Evolutionary conservation across 2,113 vertebrate species (phyloP).

Genomic region (Microtus pennsylvanicus): DNA sequence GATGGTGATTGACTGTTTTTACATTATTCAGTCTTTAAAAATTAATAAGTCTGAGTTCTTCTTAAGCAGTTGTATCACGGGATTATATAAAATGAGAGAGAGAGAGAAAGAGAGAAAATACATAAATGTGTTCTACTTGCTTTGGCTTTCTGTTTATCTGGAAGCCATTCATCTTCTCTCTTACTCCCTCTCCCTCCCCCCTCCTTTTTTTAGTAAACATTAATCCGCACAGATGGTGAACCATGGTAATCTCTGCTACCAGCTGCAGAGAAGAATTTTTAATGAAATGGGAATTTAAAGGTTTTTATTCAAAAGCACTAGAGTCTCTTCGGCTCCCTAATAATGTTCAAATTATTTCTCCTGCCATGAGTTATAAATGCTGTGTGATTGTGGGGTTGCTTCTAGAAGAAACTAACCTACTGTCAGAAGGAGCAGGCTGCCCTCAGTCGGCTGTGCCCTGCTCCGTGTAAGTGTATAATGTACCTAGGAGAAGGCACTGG

Average conservation of each 20-base stretch:
- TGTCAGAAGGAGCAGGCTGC: not conserved
- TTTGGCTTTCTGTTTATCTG: constrained; percentile 81
- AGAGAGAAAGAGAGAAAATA: not conserved
- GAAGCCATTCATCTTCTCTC: constrained; percentile 87
- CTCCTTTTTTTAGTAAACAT: constrained; percentile 87
- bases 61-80: constrained; percentile 76
- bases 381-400: not conserved
- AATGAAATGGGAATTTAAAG: constrained; percentile 91
- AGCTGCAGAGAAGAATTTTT: constrained; percentile 89
- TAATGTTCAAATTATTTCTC: constrained; percentile 84
- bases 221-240: constrained; percentile 91
- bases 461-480: not conserved
- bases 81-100: constrained; percentile 75
- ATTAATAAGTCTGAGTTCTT: constrained; percentile 68
- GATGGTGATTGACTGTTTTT: constrained; percentile 43
- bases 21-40: constrained; percentile 74
- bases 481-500: not conserved
- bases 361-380: constrained; percentile 76
- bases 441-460: not conserved
- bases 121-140: constrained; percentile 71
- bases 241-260: constrained; percentile 89
- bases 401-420: constrained; percentile 47
- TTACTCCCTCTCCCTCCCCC: constrained; percentile 74
- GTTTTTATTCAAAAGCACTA: constrained; percentile 88
- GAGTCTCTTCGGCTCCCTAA: constrained; percentile 81